Base-by-base conservation (phyloP, 2,797 vertebrate genomes). In the Tapirus indicus region DNA sequence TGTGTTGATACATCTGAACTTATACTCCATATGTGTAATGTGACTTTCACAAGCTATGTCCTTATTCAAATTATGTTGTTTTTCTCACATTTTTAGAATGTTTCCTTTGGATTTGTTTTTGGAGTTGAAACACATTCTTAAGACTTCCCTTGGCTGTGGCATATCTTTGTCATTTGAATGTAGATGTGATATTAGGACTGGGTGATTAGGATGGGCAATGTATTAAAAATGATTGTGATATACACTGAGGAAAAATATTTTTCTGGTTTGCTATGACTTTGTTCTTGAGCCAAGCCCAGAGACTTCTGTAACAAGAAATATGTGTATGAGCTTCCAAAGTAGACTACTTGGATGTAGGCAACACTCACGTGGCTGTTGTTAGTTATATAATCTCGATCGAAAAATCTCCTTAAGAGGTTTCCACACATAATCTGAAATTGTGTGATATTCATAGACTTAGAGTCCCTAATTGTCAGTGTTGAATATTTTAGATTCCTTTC, bases 181-280 rank as follows among this genome's bases (percentile, higher is more conserved):
- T 69, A 72, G 23, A 89, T 71, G 0, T 71, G 27, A 23, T 23
- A 71, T 32, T 44, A 93, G 20, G 11, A 85, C 4, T 88, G 17
- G 6, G 23, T 60, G 7, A 18, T 83, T 64, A 49, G 14, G 7
- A 69, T 49, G 12, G 23, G 4, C 0, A 79, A 8, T 32, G 3
- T 29, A 84, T 75, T 72, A 69, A 95, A 90, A 96, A 83, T 88
- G 6, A 93, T 2, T 72, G 14, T 29, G 5, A 80, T 91, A 75
- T 25, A 58, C 1, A 54, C 17, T 56, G 32, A 72, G 2, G 49
- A 38, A 77, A 93, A 38, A 25, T 12, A 18, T 52, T 56, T 27
- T 44, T 44, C 18, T 83, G 10, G 3, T 41, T 60, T 79, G 56
- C 25, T 72, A 8, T 79, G 64, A 69, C 7, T 79, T 88, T 47